Evolutionary conservation across 2,888 invertebrate species (phyloP).

Genomic region (Caenorhabditis panamensis): DNA sequence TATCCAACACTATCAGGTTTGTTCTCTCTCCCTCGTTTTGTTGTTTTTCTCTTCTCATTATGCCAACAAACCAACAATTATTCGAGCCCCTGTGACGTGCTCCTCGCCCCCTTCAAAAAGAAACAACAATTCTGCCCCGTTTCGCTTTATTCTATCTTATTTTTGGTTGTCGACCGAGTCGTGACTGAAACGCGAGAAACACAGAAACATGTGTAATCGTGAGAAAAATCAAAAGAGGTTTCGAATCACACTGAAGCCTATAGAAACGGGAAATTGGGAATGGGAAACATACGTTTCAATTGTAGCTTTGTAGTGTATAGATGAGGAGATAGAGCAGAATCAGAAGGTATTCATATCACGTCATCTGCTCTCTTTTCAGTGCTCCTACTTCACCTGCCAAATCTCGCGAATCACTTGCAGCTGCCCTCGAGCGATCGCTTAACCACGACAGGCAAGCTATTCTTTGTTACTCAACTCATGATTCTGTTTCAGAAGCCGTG

Average conservation of each 20-base stretch:
- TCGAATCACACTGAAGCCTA: constrained; percentile 12
- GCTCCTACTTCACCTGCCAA: constrained; percentile 74
- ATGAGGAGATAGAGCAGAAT: no score
- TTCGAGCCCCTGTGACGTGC: no score
- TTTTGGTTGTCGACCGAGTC: background rate
- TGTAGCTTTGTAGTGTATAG: background rate
- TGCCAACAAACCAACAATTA: background rate
- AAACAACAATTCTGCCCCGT: constrained; percentile 19
- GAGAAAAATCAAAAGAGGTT: constrained; percentile 13
- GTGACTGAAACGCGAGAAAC: no score
- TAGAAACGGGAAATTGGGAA: constrained; percentile 13
- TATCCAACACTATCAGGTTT: constrained; percentile 72
- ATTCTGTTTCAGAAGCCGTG: constrained; percentile 50
- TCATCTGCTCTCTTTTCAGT: constrained; percentile 44
- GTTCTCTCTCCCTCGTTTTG: background rate
- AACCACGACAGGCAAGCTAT: constrained; percentile 53
- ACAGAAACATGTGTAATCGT: constrained; percentile 30
- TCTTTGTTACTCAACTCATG: background rate
- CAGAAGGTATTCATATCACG: background rate
- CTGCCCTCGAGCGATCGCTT: constrained; percentile 68
- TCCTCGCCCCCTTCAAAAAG: background rate
- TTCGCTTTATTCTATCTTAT: background rate
- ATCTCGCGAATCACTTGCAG: constrained; percentile 68
- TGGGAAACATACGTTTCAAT: no score
- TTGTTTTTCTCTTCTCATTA: background rate